A percentile compares a stretch with the other conserved stretches of the same genome.
Conservation (phyloP, 2,888 invertebrate genomes). For the Ectemnius lituratus region DNA sequence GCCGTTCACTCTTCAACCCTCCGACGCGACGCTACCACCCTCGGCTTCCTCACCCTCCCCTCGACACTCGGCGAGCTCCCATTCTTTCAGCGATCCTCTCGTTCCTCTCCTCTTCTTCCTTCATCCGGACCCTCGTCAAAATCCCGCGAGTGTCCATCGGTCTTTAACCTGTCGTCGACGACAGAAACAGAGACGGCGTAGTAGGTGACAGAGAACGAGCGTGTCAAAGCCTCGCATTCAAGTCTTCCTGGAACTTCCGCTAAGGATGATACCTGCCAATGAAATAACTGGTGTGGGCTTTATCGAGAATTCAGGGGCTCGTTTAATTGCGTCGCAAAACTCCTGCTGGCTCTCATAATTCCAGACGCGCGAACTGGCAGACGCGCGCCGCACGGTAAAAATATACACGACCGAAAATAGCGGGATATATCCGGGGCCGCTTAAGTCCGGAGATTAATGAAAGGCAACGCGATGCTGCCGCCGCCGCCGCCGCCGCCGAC, state of each 20-base stretch:
- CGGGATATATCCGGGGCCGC: conserved; percentile 14
- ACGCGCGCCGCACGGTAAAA: not conserved
- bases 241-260: too few relatives aligned
- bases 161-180: conserved; percentile 26
- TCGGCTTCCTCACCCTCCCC: not conserved
- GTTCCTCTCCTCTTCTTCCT: not conserved
- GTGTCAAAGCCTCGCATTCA: not conserved
- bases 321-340: not conserved
- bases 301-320: not conserved
- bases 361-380: not conserved
- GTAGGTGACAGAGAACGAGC: not conserved
- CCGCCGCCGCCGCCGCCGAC: not conserved
- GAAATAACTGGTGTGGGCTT: not conserved
- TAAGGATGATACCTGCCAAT: too few relatives aligned
- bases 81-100: not conserved
- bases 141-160: conserved; percentile 33
- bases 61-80: not conserved
- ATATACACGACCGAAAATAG: not conserved
- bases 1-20: conserved; percentile 10
- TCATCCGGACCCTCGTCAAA: conserved; percentile 53
- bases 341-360: not conserved
- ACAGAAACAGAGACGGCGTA: not conserved
- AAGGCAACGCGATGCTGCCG: conserved; percentile 11
- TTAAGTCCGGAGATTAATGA: conserved; percentile 33
- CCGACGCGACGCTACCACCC: conserved; percentile 5